Evolutionary conservation across 2,888 invertebrate genomes (phyloP).

Genomic region (Sarcophaga subvicina): DNA sequence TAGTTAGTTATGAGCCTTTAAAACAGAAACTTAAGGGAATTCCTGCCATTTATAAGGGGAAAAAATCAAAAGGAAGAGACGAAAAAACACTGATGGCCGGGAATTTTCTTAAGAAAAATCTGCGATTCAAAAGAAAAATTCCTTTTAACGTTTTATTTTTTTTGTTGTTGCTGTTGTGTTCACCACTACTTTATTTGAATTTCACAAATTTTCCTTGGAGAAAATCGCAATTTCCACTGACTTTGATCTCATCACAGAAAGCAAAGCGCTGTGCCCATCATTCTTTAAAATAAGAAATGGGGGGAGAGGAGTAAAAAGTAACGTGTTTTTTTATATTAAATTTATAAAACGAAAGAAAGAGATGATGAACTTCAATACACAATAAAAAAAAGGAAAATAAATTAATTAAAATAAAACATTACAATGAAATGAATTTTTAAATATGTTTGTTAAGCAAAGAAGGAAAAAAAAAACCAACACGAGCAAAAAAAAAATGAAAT

Average conservation of each 20-base stretch:
- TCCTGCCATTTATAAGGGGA: not conserved
- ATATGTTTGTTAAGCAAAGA: slow-evolving; percentile 49
- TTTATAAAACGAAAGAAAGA: slow-evolving; percentile 45
- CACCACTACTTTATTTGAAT: not conserved
- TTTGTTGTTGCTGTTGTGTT: slow-evolving; percentile 43
- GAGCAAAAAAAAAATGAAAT: no score
- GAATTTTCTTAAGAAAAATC: slow-evolving; percentile 11
- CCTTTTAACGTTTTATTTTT: slow-evolving; percentile 45
- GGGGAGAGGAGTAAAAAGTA: not conserved
- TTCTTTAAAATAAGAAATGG: slow-evolving; percentile 20
- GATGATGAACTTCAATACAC: not conserved
- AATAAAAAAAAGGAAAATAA: slow-evolving; percentile 28
- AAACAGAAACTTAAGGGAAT: slow-evolving; percentile 30
- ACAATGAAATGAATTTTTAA: slow-evolving; percentile 65
- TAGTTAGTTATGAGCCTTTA: not conserved
- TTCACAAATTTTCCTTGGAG: slow-evolving; percentile 47
- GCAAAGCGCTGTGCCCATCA: no score
- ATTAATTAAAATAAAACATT: slow-evolving; percentile 64
- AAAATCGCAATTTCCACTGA: slow-evolving; percentile 19
- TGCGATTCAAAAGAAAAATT: slow-evolving; percentile 45
- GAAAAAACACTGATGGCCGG: not conserved
- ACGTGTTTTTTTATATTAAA: slow-evolving; percentile 47
- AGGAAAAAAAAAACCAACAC: no score
- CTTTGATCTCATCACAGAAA: slow-evolving; percentile 53
- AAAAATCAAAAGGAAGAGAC: slow-evolving; percentile 26